Evolutionary conservation across 1,140 invertebrate genomes (phyloP).

Genomic region (Lithobius niger): DNA sequence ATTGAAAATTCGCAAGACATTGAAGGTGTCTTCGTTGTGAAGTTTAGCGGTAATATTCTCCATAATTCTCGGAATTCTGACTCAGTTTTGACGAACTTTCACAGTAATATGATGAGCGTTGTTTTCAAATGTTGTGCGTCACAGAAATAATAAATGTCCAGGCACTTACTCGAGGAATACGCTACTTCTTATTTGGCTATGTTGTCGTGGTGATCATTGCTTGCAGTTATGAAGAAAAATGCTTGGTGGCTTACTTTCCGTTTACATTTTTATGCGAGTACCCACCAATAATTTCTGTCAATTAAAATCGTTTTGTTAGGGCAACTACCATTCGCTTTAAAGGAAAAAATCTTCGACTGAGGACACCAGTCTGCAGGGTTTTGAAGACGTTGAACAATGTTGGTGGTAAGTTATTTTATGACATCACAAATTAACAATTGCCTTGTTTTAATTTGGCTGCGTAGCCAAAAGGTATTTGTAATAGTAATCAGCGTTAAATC

Average conservation of each 20-base stretch:
- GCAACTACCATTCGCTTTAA: conserved; percentile 63
- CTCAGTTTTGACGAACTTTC: too few species aligned
- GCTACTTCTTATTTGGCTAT: not conserved
- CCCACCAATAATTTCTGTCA: not conserved
- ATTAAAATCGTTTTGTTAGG: conserved; percentile 33
- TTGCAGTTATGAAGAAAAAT: not conserved
- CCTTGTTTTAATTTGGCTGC: too few species aligned
- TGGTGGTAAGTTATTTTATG: conserved; percentile 46
- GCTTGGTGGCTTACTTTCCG: too few species aligned
- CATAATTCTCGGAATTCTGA: too few species aligned
- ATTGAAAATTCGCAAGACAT: too few species aligned
- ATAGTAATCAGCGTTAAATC: too few species aligned
- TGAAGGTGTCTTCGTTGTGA: too few species aligned
- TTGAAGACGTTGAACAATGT: conserved; percentile 72
- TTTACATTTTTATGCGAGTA: not conserved
- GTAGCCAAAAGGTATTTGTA: too few species aligned
- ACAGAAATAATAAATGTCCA: conserved; percentile 22
- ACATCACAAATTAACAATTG: too few species aligned
- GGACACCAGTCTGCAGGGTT: conserved; percentile 82
- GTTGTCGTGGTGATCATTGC: not conserved
- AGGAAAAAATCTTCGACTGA: conserved; percentile 71
- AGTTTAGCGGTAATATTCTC: too few species aligned
- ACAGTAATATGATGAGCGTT: too few species aligned
- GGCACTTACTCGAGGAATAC: not conserved
- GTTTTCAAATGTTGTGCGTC: conserved; percentile 5